Base-by-base conservation (phyloP, 2,113 vertebrate genomes). In the Datnioides undecimradiatus region DNA sequence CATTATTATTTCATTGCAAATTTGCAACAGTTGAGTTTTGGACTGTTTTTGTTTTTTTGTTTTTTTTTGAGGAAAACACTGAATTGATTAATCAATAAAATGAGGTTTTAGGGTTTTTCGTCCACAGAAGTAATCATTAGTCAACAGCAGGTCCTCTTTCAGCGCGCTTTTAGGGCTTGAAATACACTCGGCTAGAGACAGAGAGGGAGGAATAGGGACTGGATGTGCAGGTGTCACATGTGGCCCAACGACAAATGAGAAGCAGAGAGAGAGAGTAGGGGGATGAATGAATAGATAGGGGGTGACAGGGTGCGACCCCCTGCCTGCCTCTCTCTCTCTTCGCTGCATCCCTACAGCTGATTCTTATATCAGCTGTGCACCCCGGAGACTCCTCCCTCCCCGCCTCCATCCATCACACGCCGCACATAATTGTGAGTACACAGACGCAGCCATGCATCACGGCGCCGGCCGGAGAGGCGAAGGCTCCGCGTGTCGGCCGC, bases 361-460 rank as follows among this genome's bases (percentile, higher is more conserved):
- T 86, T 89, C 83, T 84, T 85, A 80, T 83, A 87, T 90, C 89
- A 76, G 77, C 83, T 7, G 38, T 11, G 8, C 79, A 91, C 84
- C 79, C 88, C 55, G 66, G 79, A 90, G 87, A 86, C 66, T 77
- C 64, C 46, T 10, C 55, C 67, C 69, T 79, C 54, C 14, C 54
- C 14, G 33, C 70, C 64, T 73, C 80, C 79, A 89, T 93, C 83
- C 73, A 91, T 93, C 92, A 91, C 60, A 19, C 25, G 25, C 34
- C 34, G 68, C 76, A 85, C 77, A 85, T 92, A 90, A 92, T 91
- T 92, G 91, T 87, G 84, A 88, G 88, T 68, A 78, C 86, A 87
- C 75, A 72, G 87, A 90, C 69, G 57, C 73, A 64, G 72, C 77
- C 76, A 86, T 80, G 88, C 87, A 87, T 92, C 91, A 81, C 16